Base-by-base conservation (phyloP, 2,113 vertebrate genomes). In the Sporophila hypoxantha region DNA sequence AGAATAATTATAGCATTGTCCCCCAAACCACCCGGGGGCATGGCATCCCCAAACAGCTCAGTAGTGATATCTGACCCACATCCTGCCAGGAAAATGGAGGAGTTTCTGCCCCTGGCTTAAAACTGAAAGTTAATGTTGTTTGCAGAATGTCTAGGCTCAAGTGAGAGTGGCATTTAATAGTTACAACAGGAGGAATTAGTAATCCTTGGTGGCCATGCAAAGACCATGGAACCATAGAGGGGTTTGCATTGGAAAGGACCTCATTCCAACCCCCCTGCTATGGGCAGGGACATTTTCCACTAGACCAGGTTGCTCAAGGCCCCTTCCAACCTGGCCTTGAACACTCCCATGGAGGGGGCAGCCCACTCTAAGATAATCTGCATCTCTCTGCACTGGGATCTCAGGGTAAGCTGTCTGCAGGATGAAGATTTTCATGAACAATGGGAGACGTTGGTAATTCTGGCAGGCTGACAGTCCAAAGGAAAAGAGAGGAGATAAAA, bases 11-110 rank as follows among this genome's bases (percentile, higher is more conserved):
- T 0, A 56, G 41, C 34, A 14, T 34, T 6, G 12, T 57, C 12
- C 29, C 23, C 26, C 29, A 36, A 15, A 14, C 4, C 7, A 11
- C 12, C 8, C 2, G 0, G 6, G 29, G 57, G 12, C 50, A 20
- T 6, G 21, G 62, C 18, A 19, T 47, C 41, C 34, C 46, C 78
- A 8, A 25, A 22, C 27, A 85, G 50, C 60, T 74, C 25, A 61
- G 11, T 39, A 5, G 26, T 73, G 46, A 10, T 37, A 39, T 25
- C 50, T 64, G 67, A 55, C 53, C 37, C 34, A 52, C 42, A 25
- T 50, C 37, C 57, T 70, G 42, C 37, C 71, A 50, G 44, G 20
- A 20, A 41, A 44, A 44, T 15, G 29, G 46, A 86, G 70, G 13
- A 34, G 22, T 37, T 29, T 76, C 37, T 83, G 69, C 29, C 39